Base-by-base conservation (phyloP, 2,797 vertebrate species). In the Lepus oiostolus region DNA sequence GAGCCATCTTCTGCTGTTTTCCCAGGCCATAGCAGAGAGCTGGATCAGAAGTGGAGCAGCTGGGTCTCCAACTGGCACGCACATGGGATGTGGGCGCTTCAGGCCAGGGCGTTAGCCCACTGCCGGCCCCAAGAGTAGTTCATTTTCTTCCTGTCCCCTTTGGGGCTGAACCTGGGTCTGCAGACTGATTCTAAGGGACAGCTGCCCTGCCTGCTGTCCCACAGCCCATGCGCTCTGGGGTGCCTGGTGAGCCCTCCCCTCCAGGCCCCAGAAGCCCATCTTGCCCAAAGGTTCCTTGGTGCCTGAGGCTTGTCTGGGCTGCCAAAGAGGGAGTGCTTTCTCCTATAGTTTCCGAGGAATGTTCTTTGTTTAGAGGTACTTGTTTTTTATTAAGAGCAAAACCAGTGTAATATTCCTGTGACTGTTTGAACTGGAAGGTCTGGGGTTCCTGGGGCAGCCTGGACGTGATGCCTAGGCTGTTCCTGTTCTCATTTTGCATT, bases 341-440 rank as follows among this genome's bases (percentile, higher is more conserved):
- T 97, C 97, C 97, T 47, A 10, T 98, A 97, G 96, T 95, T 97
- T 96, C 93, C 32, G 50, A 97, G 92, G 93, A 96, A 97, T 98
- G 96, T 98, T 97, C 98, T 98, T 98, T 98, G 98, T 98, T 97
- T 99, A 98, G 98, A 99, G 99, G 99, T 99, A 98, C 99, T 99
- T 98, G 98, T 99, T 99, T 99, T 98, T 99, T 95, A 83, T 65
- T 81, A 98, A 98, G 97, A 47, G 42, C 98, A 98, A 82, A 65
- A 97, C 98, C 98, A 96, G 95, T 98, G 98, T 98, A 98, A 98
- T 97, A 97, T 99, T 99, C 99, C 98, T 99, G 98, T 99, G 98
- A 99, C 99, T 99, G 99, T 99, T 99, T 98, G 98, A 99, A 99
- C 99, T 99, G 99, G 99, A 99, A 99, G 98, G 98, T 98, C 97